phyloP scores from a whole-genome alignment of 2,113 vertebrate genomes.

The Lophura nycthemera region DNA sequence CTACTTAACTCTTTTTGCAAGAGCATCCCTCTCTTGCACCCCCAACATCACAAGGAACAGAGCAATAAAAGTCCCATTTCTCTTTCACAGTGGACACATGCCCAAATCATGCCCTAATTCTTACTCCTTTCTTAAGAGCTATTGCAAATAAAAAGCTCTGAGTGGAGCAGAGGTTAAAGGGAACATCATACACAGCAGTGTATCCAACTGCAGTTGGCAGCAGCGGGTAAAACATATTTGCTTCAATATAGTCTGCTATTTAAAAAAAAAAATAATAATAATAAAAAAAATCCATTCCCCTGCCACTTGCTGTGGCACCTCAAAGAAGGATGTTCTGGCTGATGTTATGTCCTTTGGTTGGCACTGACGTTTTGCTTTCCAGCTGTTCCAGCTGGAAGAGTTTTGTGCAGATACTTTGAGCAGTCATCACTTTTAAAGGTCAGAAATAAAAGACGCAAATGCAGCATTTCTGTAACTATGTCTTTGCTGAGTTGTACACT shows the following conservation, averaged over 20 bases:
- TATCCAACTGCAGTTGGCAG: slow-evolving; percentile 17
- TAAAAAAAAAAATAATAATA: too few species aligned
- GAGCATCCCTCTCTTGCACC: not conserved
- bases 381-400: not conserved
- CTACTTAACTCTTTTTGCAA: not conserved
- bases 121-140: not conserved
- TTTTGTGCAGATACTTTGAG: not conserved
- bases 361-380: not conserved
- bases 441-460: not conserved
- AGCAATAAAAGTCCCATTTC: not conserved
- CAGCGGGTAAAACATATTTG: not conserved
- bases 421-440: not conserved
- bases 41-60: not conserved
- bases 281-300: not conserved
- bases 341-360: not conserved
- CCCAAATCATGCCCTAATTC: not conserved
- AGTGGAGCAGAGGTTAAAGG: not conserved
- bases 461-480: not conserved
- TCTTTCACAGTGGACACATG: not conserved
- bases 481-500: not conserved
- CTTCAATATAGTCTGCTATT: not conserved
- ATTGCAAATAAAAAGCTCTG: not conserved
- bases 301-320: slow-evolving; percentile 7
- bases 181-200: not conserved
- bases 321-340: not conserved